phyloP scores from a whole-genome alignment of 2,888 invertebrate species.

The Zygothrica quintamaculata region DNA sequence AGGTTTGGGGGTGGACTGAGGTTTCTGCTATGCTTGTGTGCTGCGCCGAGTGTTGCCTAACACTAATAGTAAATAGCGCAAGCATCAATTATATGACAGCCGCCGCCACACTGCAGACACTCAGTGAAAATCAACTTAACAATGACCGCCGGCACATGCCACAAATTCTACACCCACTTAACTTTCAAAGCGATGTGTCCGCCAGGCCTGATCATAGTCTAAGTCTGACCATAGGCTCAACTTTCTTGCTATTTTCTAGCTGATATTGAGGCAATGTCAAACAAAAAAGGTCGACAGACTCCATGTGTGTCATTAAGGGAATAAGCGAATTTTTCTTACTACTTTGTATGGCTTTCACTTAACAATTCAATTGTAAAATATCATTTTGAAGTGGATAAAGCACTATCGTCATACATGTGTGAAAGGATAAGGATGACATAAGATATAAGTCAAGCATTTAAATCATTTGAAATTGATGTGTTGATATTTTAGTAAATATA shows the following conservation, averaged over 20 bases:
- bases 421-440: too few relatives aligned
- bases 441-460: too few relatives aligned
- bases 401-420: too few relatives aligned
- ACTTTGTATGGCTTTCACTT: too few relatives aligned
- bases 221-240: conserved; percentile 24
- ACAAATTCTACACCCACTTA: conserved; percentile 77
- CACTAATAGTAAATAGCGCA: conserved; percentile 76
- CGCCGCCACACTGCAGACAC: conserved; percentile 45
- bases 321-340: too few relatives aligned
- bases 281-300: too few relatives aligned
- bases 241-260: conserved; percentile 72
- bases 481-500: too few relatives aligned
- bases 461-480: too few relatives aligned
- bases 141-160: conserved; percentile 51
- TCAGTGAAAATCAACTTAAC: conserved; percentile 27
- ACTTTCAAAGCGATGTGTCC: conserved; percentile 78
- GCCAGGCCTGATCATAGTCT: conserved; percentile 61
- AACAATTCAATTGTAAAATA: too few relatives aligned
- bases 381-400: too few relatives aligned
- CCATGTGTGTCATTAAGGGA: too few relatives aligned
- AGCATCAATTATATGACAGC: conserved; percentile 79
- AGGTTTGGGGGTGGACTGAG: background rate
- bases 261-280: conserved; percentile 43
- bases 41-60: conserved; percentile 69
- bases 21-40: background rate